phyloP scores from a whole-genome alignment of 2,113 vertebrate genomes.

The Antennarius striatus region DNA sequence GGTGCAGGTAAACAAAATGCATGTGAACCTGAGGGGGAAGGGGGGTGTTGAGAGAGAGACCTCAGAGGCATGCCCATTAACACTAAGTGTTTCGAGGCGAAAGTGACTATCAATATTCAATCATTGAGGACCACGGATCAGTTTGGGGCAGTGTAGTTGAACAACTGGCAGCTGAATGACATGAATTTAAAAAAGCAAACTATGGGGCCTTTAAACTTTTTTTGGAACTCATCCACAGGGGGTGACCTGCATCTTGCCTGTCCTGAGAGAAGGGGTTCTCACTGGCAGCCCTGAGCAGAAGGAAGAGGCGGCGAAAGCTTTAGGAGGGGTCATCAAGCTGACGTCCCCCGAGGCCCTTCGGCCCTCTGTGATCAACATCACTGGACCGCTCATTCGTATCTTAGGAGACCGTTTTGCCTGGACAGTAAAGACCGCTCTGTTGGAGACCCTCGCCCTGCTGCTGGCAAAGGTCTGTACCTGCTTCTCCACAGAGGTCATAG shows the following conservation, averaged over 20 bases:
- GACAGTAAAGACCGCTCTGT: slow-evolving; percentile 93
- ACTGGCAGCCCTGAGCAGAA: slow-evolving; percentile 97
- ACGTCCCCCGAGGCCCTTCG: slow-evolving; percentile 94
- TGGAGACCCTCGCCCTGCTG: slow-evolving; percentile 94
- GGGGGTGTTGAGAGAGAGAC: too few species aligned
- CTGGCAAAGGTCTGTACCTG: slow-evolving; percentile 86
- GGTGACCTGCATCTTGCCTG: slow-evolving; percentile 94
- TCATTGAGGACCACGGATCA: too few species aligned
- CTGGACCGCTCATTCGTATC: slow-evolving; percentile 96
- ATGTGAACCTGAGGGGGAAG: too few species aligned
- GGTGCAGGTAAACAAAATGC: too few species aligned
- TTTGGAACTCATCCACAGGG: slow-evolving; percentile 77
- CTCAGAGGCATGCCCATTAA: too few species aligned
- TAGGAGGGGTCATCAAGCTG: slow-evolving; percentile 92
- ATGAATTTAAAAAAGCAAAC: too few species aligned
- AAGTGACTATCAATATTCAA: too few species aligned
- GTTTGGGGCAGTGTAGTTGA: too few species aligned
- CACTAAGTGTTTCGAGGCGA: too few species aligned
- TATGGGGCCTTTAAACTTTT: too few species aligned
- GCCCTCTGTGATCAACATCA: slow-evolving; percentile 96
- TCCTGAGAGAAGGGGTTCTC: slow-evolving; percentile 94
- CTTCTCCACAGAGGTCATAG: neutral
- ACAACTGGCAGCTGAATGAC: too few species aligned
- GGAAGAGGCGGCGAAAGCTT: slow-evolving; percentile 93
- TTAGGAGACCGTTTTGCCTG: slow-evolving; percentile 94